Evolutionary conservation across 2,797 vertebrate species (phyloP).

Genomic region (Glossophaga mutica): DNA sequence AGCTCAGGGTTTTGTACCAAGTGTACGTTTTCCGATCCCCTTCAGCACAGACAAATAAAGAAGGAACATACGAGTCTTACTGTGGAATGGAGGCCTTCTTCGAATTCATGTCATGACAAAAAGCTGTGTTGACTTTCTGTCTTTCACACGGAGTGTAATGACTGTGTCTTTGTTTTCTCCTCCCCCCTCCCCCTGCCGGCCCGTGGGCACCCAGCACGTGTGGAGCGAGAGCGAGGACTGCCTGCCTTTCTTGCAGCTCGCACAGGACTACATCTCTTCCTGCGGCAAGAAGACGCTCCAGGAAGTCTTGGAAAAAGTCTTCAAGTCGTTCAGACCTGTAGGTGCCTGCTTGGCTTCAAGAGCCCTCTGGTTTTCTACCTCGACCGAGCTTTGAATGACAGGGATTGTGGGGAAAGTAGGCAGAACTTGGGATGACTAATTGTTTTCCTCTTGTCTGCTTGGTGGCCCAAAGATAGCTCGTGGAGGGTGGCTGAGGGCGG

Average conservation of each 20-base stretch:
- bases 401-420: conserved; percentile 20
- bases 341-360: conserved; percentile 74
- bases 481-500: neutral
- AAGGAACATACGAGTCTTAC: neutral
- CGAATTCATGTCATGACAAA: neutral
- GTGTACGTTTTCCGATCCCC: neutral
- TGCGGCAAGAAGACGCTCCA: conserved; percentile 98
- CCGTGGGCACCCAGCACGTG: conserved; percentile 88
- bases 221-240: conserved; percentile 99
- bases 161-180: conserved; percentile 58
- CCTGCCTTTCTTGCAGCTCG: conserved; percentile 95
- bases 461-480: conserved; percentile 51
- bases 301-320: conserved; percentile 98
- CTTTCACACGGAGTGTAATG: neutral
- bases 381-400: neutral
- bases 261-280: conserved; percentile 98
- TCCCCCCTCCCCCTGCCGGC: neutral
- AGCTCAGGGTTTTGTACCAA: neutral
- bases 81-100: neutral
- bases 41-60: neutral
- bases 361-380: neutral
- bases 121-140: neutral
- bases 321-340: conserved; percentile 98
- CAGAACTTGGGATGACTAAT: conserved; percentile 40
- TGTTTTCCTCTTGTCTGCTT: conserved; percentile 42